A percentile compares a stretch with the other conserved stretches of the same genome.
phyloP scores from a whole-genome alignment of 2,797 vertebrate genomes.

The Sardinella longiceps region DNA sequence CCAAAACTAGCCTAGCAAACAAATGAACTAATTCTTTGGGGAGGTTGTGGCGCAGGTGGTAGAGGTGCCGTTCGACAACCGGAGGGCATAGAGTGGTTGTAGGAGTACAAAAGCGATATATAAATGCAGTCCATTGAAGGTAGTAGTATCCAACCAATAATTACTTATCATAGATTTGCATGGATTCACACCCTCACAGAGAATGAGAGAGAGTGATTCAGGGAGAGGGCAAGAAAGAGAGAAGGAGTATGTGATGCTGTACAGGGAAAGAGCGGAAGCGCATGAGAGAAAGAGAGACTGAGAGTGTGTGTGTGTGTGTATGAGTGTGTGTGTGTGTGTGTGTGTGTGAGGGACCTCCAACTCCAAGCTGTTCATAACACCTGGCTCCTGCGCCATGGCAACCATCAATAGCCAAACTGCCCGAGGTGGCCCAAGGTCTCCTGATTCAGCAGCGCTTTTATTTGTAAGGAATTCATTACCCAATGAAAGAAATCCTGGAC shows the following conservation, averaged over 20 bases:
- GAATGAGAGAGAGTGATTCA: background rate
- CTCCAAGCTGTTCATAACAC: background rate
- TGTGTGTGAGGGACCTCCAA: background rate
- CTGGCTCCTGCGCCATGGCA: conserved; percentile 13
- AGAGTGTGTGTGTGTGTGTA: no score
- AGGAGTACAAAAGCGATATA: no score
- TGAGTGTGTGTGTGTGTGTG: no score
- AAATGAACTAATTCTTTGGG: no score
- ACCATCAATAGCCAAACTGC: background rate
- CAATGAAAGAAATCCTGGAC: background rate
- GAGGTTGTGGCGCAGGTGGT: no score
- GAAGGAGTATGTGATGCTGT: background rate
- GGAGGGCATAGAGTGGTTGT: no score
- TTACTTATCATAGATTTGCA: background rate
- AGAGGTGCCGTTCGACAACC: no score
- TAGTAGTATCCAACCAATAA: background rate
- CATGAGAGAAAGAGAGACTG: background rate
- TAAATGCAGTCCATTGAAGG: background rate
- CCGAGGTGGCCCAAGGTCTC: background rate
- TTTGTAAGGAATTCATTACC: background rate
- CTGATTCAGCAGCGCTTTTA: background rate
- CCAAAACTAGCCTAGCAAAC: no score
- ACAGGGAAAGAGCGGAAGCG: background rate
- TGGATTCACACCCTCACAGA: background rate
- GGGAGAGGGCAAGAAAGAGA: background rate